These are phyloP conservation scores for Lacanobia wlatinum DNA, from an alignment of 2,888 invertebrate genomes.

Conservation along the genomic window DNA sequence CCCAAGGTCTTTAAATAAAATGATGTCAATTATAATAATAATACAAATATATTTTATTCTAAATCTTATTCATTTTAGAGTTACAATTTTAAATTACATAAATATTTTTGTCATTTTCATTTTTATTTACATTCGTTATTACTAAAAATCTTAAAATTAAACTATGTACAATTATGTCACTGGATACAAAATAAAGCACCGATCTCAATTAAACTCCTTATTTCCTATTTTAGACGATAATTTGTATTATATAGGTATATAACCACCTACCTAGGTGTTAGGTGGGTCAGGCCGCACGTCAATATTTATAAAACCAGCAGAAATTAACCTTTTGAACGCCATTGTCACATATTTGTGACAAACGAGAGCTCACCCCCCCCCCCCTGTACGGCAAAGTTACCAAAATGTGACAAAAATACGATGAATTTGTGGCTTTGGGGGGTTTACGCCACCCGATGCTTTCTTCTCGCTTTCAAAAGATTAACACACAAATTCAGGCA, in stretches of 20 bases:
- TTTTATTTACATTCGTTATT: constrained; percentile 2
- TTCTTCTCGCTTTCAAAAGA: too few relatives aligned
- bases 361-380: too few relatives aligned
- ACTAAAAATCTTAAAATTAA: neutral
- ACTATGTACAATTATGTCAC: neutral
- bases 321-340: too few relatives aligned
- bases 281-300: too few relatives aligned
- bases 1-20: constrained; percentile 7
- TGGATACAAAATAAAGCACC: neutral
- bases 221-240: neutral
- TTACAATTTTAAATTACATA: neutral
- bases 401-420: too few relatives aligned
- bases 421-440: too few relatives aligned
- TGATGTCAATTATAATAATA: neutral
- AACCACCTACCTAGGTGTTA: too few relatives aligned
- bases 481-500: neutral
- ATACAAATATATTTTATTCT: neutral
- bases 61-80: neutral
- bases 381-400: too few relatives aligned
- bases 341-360: too few relatives aligned
- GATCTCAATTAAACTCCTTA: neutral
- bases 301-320: too few relatives aligned
- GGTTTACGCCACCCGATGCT: too few relatives aligned
- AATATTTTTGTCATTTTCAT: constrained; percentile 4
- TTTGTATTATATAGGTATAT: too few relatives aligned